A percentile compares a stretch with the other conserved stretches of the same genome.
These are phyloP conservation scores for Chaunax sp. DNA, from an alignment of 2,797 vertebrate genomes.

Conservation along the genomic window DNA sequence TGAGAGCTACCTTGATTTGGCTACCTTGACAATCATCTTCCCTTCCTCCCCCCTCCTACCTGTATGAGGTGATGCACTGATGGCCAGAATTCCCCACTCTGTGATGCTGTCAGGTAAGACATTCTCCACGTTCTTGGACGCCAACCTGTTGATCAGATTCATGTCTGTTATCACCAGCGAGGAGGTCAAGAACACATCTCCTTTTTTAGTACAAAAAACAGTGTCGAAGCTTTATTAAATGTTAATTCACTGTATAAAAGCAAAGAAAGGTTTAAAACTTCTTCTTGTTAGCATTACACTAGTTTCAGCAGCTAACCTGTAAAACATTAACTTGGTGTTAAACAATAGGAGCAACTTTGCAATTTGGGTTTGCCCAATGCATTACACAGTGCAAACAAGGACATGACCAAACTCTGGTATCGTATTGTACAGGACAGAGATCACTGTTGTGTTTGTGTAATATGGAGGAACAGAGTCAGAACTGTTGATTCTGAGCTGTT, in stretches of 20 bases:
- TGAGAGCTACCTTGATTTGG: no score
- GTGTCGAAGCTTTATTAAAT: no score
- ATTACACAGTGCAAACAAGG: constrained; percentile 8
- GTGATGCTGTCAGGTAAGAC: constrained; percentile 86
- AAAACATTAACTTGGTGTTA: constrained; percentile 10
- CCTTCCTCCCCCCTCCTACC: constrained; percentile 60
- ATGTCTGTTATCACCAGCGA: neutral
- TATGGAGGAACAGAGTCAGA: neutral
- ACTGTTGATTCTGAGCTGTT: constrained; percentile 9
- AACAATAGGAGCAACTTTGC: neutral
- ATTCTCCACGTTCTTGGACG: constrained; percentile 12
- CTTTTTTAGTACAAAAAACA: no score
- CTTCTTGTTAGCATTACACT: neutral
- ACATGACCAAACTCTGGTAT: neutral
- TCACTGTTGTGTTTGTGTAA: neutral
- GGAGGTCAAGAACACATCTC: neutral
- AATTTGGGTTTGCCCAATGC: neutral
- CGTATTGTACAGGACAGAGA: neutral
- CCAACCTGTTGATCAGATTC: constrained; percentile 66
- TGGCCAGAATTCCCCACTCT: constrained; percentile 85
- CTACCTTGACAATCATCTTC: no score
- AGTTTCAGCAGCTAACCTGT: neutral
- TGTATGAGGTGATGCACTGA: constrained; percentile 81
- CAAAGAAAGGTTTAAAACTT: no score
- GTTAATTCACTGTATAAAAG: no score